Evolutionary conservation across 2,888 invertebrate species (phyloP).

Genomic region (Euplexia lucipara): DNA sequence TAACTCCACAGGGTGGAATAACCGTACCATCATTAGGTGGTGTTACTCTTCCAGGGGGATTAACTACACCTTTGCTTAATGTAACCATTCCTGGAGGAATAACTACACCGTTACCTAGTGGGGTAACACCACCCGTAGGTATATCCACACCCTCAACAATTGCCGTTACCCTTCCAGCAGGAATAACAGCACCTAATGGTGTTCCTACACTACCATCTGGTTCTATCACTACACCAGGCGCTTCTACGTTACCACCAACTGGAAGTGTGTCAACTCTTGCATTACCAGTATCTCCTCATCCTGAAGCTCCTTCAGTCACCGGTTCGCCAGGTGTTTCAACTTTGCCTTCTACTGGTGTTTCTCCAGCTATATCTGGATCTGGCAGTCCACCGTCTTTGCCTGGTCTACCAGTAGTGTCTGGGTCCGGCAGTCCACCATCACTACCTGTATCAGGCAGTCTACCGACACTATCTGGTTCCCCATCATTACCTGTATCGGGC

Average conservation of each 20-base stretch:
- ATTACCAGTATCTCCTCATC: neutral
- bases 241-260: neutral
- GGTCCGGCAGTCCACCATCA: neutral
- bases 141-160: neutral
- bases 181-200: neutral
- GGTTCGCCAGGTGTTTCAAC: neutral
- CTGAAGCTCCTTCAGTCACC: neutral
- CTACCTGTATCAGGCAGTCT: too few species aligned
- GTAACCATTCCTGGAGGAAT: too few species aligned
- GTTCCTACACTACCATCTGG: neutral
- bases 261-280: neutral
- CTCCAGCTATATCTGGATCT: neutral
- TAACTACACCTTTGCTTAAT: too few species aligned
- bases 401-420: neutral
- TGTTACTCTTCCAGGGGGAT: neutral
- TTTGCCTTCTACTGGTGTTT: conserved; percentile 1
- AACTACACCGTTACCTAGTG: neutral
- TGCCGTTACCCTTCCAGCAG: neutral
- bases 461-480: neutral
- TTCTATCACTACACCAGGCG: neutral
- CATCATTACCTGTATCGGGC: neutral
- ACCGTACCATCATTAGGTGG: neutral
- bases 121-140: neutral
- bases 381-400: neutral
- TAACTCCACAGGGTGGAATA: neutral